These are phyloP conservation scores for Pelobates cultripes DNA, from an alignment of 2,797 vertebrate genomes.

Conservation along the genomic window DNA sequence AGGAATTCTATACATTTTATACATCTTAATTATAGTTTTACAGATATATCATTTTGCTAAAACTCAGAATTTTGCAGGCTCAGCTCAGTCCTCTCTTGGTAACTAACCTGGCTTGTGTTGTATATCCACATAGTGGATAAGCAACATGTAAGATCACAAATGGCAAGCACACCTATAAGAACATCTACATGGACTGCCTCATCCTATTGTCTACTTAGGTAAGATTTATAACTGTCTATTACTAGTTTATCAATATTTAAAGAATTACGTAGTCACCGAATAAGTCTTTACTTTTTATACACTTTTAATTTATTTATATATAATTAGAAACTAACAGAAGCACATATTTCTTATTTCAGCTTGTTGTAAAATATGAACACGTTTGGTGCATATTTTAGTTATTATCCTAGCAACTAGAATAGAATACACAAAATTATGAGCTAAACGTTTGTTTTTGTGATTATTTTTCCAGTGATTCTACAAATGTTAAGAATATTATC, in stretches of 20 bases:
- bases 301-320: neutral
- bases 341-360: slow-evolving; percentile 5
- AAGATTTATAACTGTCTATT: no score
- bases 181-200: no score
- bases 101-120: no score
- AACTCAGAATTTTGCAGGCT: no score
- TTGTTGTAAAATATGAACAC: slow-evolving; percentile 26
- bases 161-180: no score
- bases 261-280: neutral
- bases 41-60: no score
- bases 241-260: neutral
- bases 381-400: neutral
- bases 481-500: slow-evolving; percentile 9
- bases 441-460: neutral
- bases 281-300: neutral
- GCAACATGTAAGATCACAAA: no score
- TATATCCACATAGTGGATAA: no score
- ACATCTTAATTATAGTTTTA: no score
- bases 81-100: no score
- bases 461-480: neutral
- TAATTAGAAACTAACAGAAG: slow-evolving; percentile 17
- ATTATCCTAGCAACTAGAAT: slow-evolving; percentile 6
- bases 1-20: no score
- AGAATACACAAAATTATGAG: neutral
- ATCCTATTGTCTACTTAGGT: no score